Base-by-base conservation (phyloP, 2,113 vertebrate genomes). In the Microcebus lehilahytsara region DNA sequence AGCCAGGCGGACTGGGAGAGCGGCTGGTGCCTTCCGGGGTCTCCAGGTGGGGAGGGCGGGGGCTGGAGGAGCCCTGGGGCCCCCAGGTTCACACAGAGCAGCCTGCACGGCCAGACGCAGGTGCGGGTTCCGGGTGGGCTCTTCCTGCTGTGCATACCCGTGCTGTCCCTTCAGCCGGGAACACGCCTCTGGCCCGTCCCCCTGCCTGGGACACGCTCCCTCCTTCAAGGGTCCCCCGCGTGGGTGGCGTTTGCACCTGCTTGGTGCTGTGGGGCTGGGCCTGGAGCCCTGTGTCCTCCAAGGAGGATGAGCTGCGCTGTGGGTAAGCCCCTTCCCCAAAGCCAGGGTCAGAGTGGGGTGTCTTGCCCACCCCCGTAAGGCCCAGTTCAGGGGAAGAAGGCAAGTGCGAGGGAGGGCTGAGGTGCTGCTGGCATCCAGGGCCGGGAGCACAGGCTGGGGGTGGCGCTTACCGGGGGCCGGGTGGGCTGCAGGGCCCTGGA, bases 401-500 rank as follows among this genome's bases (percentile, higher is more conserved):
- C 19, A 27, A n/a, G 2, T 0, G 2, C 17, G 14, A 74, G 2
- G 12, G 71, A 32, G 12, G 32, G 37, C 60, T 2, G 0, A 9
- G 42, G 53, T 23, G 51, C 40, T 20, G 34, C 60, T 16, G 27
- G 77, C 66, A 30, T 30, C 23, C 14, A 3, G 17, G 51, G 9
- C 51, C 1, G 23, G 69, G n/a, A 42, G n/a, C n/a, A 37, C 27
- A 42, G 72, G 12, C 30, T 17, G 69, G 46, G 53, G 16, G 64
- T n/a, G 46, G 46, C 30, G n/a, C 46, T 12, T 9, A 4, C 4
- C 49, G 17, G 6, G 62, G 40, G 2, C 4, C 5, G 6, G 37
- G 32, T 7, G 9, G 25, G 58, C 56, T 23, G 20, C 56, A 3
- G 42, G 6, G 40, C 66, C n/a, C 3, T 0, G 8, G 46, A 27